Evolutionary conservation across 2,797 vertebrate genomes (phyloP), one percentile per base, ranked within the genome.

Genomic region (Coregonus sp.): DNA sequence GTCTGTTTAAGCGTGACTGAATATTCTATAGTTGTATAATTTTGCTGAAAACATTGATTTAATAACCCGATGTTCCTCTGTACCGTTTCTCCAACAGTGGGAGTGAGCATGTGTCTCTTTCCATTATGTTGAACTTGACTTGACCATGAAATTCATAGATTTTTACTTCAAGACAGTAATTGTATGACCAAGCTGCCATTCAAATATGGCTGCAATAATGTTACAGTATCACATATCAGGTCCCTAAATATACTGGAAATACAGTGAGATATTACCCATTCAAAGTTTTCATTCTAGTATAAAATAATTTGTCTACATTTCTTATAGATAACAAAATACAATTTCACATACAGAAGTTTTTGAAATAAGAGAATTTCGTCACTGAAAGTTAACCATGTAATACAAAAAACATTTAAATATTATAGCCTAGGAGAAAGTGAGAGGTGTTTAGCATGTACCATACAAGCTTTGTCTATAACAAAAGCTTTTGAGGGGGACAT

Each of bases 21-120:
- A 25, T 71, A 15, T 51, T 71, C 9, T 63, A 63, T 12, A 63
- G 20, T 63, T 29, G 59, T 63, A 25, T 25, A 20, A 63, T 29
- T 63, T 63, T n/a, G 59, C 59, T 25, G 59, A 63, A 51, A 16
- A 16, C 66, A 29, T n/a, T 47, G 73, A 67, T 65, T 18, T 37
- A 5, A 68, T 25, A 35, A 65, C 9, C 61, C 80, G 86, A 72
- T n/a, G 73, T 77, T 77, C 3, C 69, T 35, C 15, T 72, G 15
- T 14, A 68, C 2, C 2, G 4, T 51, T 1, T 11, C 3, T 73
- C 86, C 90, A 79, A 77, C 37, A 85, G 88, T 83, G 73, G 90
- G 90, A 73, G 82, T 75, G 73, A 35, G 78, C 84, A 86, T 82
- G 78, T 87, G 84, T 77, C 6, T 20, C 56, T 61, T 7, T 80